Percentiles rank a stretch among this genome's conserved stretches.
phyloP scores from a whole-genome alignment of 2,797 vertebrate genomes.

The Falco novaeseelandiae region DNA sequence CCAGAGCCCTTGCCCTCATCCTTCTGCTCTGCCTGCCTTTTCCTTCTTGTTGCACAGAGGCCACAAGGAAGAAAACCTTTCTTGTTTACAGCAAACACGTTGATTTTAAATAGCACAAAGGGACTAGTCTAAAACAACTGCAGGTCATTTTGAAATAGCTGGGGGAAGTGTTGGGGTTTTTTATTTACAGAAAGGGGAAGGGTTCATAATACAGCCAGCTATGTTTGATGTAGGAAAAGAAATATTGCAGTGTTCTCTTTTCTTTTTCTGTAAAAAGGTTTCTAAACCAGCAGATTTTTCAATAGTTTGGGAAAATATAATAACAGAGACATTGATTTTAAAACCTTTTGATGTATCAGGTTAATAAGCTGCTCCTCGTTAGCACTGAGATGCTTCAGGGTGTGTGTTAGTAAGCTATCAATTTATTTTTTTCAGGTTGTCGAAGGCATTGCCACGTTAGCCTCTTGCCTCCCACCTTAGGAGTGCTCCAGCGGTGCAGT shows the following conservation, averaged over 20 bases:
- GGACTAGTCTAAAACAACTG: neutral
- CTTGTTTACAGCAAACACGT: neutral
- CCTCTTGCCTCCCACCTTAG: neutral
- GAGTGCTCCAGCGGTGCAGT: no score
- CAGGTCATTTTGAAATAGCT: neutral
- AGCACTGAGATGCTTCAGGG: neutral
- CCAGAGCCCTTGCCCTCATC: no score
- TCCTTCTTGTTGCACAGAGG: neutral
- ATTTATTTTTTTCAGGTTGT: neutral
- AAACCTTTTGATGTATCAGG: neutral
- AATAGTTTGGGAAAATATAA: neutral
- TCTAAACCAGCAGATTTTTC: neutral
- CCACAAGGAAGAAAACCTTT: neutral
- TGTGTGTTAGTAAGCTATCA: neutral
- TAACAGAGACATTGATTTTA: neutral
- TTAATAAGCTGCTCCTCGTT: neutral
- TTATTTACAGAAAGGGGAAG: neutral
- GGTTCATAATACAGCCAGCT: neutral
- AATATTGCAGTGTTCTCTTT: neutral
- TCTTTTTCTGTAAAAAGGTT: neutral
- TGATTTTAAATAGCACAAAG: neutral
- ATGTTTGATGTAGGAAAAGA: neutral
- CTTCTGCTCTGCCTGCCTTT: neutral
- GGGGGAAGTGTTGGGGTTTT: neutral
- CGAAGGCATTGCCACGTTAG: neutral